Base-by-base conservation (phyloP, 1,140 invertebrate genomes). In the Stegodyphus mimosarum region DNA sequence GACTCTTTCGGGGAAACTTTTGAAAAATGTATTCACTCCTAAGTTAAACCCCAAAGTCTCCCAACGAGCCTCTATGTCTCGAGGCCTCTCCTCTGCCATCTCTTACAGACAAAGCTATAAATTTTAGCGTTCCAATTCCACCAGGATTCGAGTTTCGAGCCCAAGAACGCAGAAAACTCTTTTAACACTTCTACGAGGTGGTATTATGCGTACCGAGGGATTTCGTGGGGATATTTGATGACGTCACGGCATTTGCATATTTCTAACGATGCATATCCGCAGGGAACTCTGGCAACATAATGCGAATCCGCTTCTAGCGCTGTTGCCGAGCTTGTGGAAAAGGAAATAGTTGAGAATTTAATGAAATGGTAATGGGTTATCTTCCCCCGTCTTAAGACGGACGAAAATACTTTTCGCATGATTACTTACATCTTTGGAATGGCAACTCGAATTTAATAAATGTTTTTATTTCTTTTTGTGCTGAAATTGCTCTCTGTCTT, bases 181-280 rank as follows among this genome's bases (percentile, higher is more conserved):
- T 77, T 77, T 67, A 77, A 77, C 55, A 49, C 60, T 52, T 77
- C 53, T 50, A 33, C 33, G 33, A 33, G 33, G 33, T 33, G 33
- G 75, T 64, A 67, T 77, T 77, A 77, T 77, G 75, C 63, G 75
- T 60, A 52, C 50, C 75, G 10, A 11, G 75, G 75, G 75, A 77
- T 52, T 67, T 66, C 10, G 11, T 33, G 13, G 53, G 72, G 72
- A 50, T 74, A 74, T 74, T 74, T 74, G 72, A 77, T 77, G 75
- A 77, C 75, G 75, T 77, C 75, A 77, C 49, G 75, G 75, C 67
- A 77, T 77, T 77, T 77, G 75, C 75, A 77, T 77, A 77, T 77
- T 77, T 55, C 75, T 77, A 77, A 77, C 75, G 75, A 77, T 67
- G 75, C 75, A 48, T 6, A 52, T 75, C 73, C 63, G 73, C 63